A percentile compares a stretch with the other conserved stretches of the same genome.
These are phyloP conservation scores for Meghimatium bilineatum DNA, from an alignment of 2,888 invertebrate species.

Conservation along the genomic window DNA sequence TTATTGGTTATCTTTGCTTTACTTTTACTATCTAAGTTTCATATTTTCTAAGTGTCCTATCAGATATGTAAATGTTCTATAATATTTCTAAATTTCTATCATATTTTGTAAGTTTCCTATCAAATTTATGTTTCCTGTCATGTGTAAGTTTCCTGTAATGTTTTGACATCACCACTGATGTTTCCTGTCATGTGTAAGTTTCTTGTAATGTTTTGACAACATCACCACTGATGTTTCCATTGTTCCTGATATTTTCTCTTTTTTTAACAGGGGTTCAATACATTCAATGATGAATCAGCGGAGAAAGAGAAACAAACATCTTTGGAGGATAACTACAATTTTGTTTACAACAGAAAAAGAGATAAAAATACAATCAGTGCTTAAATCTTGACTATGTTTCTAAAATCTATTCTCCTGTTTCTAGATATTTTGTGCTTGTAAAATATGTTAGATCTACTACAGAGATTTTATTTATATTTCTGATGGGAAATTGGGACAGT, in stretches of 20 bases:
- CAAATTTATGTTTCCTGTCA: too few species aligned
- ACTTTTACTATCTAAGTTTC: too few species aligned
- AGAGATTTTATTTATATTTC: too few species aligned
- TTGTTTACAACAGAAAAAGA: conserved; percentile 38
- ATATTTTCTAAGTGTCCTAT: too few species aligned
- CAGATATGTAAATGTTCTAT: too few species aligned
- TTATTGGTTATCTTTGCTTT: too few species aligned
- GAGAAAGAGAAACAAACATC: conserved; percentile 39
- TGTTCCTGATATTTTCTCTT: background rate
- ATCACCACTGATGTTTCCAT: background rate
- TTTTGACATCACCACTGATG: too few species aligned
- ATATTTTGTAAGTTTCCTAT: too few species aligned
- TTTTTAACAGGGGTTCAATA: conserved; percentile 44
- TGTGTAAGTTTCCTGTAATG: too few species aligned
- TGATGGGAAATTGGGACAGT: too few species aligned
- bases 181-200: too few species aligned
- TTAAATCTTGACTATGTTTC: background rate
- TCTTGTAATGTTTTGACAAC: background rate
- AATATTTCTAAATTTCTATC: too few species aligned
- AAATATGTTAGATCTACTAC: background rate
- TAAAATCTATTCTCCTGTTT: background rate
- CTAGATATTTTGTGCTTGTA: background rate
- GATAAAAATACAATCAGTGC: conserved; percentile 17
- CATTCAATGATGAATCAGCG: conserved; percentile 38
- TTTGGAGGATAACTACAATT: conserved; percentile 42